Evolutionary conservation across 1,140 invertebrate species (phyloP), one percentile per base, ranked within the genome.

Genomic region (Leptestheria dahalacensis): DNA sequence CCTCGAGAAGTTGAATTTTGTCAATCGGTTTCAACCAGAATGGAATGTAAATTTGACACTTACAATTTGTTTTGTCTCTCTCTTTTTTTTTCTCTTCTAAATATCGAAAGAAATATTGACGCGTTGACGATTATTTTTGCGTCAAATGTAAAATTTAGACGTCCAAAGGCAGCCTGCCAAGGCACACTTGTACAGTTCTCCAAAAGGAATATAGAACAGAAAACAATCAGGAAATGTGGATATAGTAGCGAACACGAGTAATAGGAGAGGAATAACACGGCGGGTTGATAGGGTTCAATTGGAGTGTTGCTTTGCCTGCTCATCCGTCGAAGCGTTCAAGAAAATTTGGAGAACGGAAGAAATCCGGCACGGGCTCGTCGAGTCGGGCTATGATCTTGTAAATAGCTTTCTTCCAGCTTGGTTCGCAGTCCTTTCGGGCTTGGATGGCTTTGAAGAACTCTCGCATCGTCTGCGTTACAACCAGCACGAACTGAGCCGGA

Each of bases 381-480:
- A 99, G 79, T 70, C 96, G 83, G 64, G 94, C 95, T 71, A 99
- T 99, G 66, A 99, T 86, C 77, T 99, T 99, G 81, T 99, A 99
- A 75, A 99, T 99, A 65, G 91, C 86, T 74, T 99, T 99, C 79
- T 99, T 99, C 97, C 97, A 99, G 62, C 93, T 97, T 70, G 96
- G 95, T 74, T 99, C 97, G 24, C 82, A 74, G 76, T 99, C 96
- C 74, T 96, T 94, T 62, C 90, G 91, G 67, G 85, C 82, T 71
- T 91, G 85, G 67, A 99, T 91, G 61, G 97, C 89, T 73, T 91
- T 89, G 84, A 92, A 99, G 80, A 99, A 99, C 76, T 99, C 96
- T 61, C 90, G 82, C 60, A 99, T 77, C 49, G 96, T 98, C 71
- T 95, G 87, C 74, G 99, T 91, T 41, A 98, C 88, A 33, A 98